Evolutionary conservation across 37 sponge, comb jelly and placozoan species (phyloP).

Genomic region (Tethya wilhelma): DNA sequence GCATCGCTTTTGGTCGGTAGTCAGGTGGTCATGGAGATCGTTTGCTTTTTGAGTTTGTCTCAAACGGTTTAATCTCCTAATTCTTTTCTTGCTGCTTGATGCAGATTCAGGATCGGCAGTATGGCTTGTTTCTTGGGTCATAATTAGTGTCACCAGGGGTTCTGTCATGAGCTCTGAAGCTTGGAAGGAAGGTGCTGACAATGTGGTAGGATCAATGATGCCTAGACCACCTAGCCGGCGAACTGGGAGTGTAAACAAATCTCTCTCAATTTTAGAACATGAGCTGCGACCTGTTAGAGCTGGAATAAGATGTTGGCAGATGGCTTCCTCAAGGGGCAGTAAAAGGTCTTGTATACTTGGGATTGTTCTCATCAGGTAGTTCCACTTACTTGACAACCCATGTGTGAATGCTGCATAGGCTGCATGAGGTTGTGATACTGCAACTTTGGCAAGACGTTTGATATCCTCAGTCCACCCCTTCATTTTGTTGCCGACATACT

Average conservation of each 20-base stretch:
- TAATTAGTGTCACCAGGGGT: slow-evolving; percentile 23
- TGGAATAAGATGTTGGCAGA: slow-evolving; percentile 12
- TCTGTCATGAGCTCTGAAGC: slow-evolving; percentile 33
- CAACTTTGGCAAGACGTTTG: slow-evolving; percentile 36
- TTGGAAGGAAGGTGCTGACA: not conserved
- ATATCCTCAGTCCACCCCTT: slow-evolving; percentile 28
- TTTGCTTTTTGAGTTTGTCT: not conserved
- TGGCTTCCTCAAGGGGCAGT: slow-evolving; percentile 45
- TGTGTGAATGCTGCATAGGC: slow-evolving; percentile 41
- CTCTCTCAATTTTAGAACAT: slow-evolving; percentile 30
- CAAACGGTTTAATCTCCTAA: slow-evolving; percentile 6
- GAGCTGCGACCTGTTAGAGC: slow-evolving; percentile 38
- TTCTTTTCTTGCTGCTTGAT: not conserved
- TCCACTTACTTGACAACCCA: slow-evolving; percentile 31
- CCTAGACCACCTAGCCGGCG: slow-evolving; percentile 52
- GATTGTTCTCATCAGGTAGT: slow-evolving; percentile 24
- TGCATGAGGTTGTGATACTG: slow-evolving; percentile 44
- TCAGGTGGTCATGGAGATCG: slow-evolving; percentile 5
- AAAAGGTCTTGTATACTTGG: slow-evolving; percentile 30
- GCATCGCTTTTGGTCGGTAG: slow-evolving; percentile 12
- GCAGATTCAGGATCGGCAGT: not conserved
- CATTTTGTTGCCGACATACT: slow-evolving; percentile 43
- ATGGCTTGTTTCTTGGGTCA: slow-evolving; percentile 1
- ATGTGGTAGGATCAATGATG: slow-evolving; percentile 23
- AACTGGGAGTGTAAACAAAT: slow-evolving; percentile 47